Conservation (phyloP, 2,888 invertebrate genomes). For the Leptogaster cylindrica region DNA sequence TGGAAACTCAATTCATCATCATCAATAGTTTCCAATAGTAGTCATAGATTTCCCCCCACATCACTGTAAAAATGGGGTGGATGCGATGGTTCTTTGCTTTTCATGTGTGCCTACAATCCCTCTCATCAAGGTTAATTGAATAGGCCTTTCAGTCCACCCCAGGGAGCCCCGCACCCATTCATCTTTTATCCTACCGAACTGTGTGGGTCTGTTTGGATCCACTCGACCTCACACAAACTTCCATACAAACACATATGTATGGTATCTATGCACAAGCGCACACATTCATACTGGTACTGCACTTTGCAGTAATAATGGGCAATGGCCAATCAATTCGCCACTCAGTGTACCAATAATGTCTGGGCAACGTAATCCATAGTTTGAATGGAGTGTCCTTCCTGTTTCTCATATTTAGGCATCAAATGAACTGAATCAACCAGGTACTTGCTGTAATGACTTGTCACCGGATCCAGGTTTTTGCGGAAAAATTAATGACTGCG, state of each 20-base stretch:
- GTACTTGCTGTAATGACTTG: constrained; percentile 39
- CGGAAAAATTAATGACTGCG: constrained; percentile 39
- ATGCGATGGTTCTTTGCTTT: constrained; percentile 33
- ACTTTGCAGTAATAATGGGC: constrained; percentile 46
- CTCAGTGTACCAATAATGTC: constrained; percentile 45
- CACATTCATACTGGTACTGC: not conserved
- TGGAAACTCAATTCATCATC: constrained; percentile 46
- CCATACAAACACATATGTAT: no score
- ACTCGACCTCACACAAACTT: no score
- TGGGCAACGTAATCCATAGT: constrained; percentile 41
- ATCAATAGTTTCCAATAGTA: constrained; percentile 38
- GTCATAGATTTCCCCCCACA: not conserved
- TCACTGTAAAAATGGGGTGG: not conserved
- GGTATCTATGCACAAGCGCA: not conserved
- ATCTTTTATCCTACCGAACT: constrained; percentile 30
- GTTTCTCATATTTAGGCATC: constrained; percentile 40
- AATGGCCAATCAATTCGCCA: constrained; percentile 46
- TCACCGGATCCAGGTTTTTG: constrained; percentile 32
- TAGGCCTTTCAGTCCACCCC: constrained; percentile 42
- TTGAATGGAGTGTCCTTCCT: constrained; percentile 42
- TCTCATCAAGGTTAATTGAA: constrained; percentile 45
- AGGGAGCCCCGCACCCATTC: constrained; percentile 37
- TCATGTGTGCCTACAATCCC: constrained; percentile 43
- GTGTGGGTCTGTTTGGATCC: constrained; percentile 2
- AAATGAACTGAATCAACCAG: constrained; percentile 33